Percentiles rank a stretch among this genome's conserved stretches.
Conservation (phyloP, 2,888 invertebrate species). For the Barypeithes pellucidus region DNA sequence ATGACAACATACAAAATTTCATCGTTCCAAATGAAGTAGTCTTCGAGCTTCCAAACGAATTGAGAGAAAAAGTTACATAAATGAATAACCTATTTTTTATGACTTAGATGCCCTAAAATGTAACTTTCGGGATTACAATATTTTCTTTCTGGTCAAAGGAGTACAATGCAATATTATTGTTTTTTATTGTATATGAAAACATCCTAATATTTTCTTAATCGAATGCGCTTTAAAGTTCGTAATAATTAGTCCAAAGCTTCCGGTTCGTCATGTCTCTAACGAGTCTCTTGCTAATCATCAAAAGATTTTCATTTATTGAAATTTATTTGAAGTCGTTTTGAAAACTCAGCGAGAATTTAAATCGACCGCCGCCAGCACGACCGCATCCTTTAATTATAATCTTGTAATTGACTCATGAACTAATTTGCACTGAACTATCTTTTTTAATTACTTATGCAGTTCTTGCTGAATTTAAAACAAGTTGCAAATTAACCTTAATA, state of each 20-base stretch:
- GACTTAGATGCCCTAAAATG: too few species aligned
- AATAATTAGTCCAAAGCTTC: conserved; percentile 32
- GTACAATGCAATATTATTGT: too few species aligned
- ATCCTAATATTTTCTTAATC: background rate
- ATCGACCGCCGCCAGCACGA: conserved; percentile 47
- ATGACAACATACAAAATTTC: too few species aligned
- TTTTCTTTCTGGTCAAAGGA: too few species aligned
- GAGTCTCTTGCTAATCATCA: conserved; percentile 63
- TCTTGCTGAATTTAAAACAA: background rate
- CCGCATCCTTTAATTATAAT: conserved; percentile 57
- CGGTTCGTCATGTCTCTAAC: conserved; percentile 54
- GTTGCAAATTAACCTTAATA: background rate
- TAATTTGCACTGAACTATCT: conserved; percentile 46
- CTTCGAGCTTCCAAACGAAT: too few species aligned
- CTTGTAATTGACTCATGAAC: conserved; percentile 56
- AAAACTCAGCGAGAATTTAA: conserved; percentile 56
- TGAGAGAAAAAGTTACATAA: too few species aligned
- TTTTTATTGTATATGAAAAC: too few species aligned
- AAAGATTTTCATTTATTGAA: conserved; percentile 63
- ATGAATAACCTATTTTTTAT: too few species aligned
- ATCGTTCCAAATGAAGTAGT: too few species aligned
- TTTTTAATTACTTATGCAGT: background rate
- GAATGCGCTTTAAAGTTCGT: conserved; percentile 19
- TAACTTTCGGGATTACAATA: too few species aligned
- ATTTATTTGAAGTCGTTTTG: conserved; percentile 59